Conservation (phyloP, 1,140 invertebrate genomes). For the Lasioglossum baleicum region DNA sequence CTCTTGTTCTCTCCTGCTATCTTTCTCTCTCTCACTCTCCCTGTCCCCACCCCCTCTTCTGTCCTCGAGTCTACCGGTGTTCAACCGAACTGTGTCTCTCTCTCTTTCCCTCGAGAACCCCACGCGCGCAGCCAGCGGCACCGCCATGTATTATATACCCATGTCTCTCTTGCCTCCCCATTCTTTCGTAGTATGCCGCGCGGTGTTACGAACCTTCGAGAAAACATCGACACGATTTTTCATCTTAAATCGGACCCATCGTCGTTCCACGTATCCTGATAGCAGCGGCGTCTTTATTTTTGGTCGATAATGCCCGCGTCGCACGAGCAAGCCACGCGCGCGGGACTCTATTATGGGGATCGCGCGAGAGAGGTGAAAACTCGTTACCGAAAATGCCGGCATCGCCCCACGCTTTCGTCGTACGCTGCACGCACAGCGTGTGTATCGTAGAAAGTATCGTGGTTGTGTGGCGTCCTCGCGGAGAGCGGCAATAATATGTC, state of each 20-base stretch:
- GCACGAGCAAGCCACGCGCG: background rate
- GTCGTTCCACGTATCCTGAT: conserved; percentile 29
- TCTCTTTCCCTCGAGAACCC: conserved; percentile 54
- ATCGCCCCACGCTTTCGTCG: conserved; percentile 1
- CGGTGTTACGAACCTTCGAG: conserved; percentile 71
- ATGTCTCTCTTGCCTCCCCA: conserved; percentile 59
- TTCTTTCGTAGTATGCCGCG: conserved; percentile 59
- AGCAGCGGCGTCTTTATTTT: conserved; percentile 50
- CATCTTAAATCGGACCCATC: conserved; percentile 55
- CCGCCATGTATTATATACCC: conserved; percentile 62
- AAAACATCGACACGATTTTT: conserved; percentile 70
- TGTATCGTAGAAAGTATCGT: conserved; percentile 12
- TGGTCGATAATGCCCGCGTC: conserved; percentile 48
- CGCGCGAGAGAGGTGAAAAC: conserved; percentile 31
- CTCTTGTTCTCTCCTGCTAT: too few species aligned
- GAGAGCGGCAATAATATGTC: conserved; percentile 43
- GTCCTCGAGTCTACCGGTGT: conserved; percentile 23
- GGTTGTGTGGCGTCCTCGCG: conserved; percentile 22
- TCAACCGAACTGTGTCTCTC: conserved; percentile 36
- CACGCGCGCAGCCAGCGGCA: conserved; percentile 61
- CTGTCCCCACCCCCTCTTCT: conserved; percentile 15
- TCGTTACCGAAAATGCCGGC: conserved; percentile 29
- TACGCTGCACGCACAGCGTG: too few species aligned
- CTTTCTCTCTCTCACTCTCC: conserved; percentile 39
- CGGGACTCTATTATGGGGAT: background rate